Base-by-base conservation (phyloP, 2,888 invertebrate species). In the Drosophila maculinotata region DNA sequence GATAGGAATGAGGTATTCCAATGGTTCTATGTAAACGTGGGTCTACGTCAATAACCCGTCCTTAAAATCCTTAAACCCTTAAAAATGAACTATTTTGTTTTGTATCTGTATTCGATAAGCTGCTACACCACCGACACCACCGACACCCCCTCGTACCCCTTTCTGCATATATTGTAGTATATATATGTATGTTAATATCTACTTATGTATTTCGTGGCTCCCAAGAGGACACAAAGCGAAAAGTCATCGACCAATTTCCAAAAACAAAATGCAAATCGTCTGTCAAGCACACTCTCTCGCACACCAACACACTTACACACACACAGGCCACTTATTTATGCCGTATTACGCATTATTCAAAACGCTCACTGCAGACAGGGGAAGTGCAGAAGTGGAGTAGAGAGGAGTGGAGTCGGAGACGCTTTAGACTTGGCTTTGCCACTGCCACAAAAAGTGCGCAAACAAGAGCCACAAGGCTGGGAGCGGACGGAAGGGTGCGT, bases 231-330 rank as follows among this genome's bases (percentile, higher is more conserved):
- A 15, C 33, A 76, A 47, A 58, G 57, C 53, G 45, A 42, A 60
- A 70, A 84, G 79, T 66, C 82, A 79, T 63, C 51, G 56, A 54
- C 53, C 79, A 66, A 65, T 79, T 65, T 76, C 56, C 58, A 70
- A 68, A 76, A 83, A 77, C 81, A 80, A 86, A 79, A 83, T 79
- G 79, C 78, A 86, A 83, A 86, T 86, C 84, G 84, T 83, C 69
- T 84, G 84, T 80, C 87, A 86, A 69, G 78, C 60, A 60, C 83
- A 63, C 64, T n/a, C 53, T n/a, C 57, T 49, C 45, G 48, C 64
- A 36, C 17, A 1, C 28, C 14, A 36, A 15, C 58, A 9, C 59
- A 1, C 47, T 7, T 36, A 12, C 31, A 35, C 20, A 33, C 23
- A 35, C 25, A 26, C 9, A 36, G 71, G 81, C 75, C 84, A 86